Evolutionary conservation across 1,140 invertebrate species (phyloP), one percentile per base, ranked within the genome.

Genomic region (Drosophila sulfurigaster): DNA sequence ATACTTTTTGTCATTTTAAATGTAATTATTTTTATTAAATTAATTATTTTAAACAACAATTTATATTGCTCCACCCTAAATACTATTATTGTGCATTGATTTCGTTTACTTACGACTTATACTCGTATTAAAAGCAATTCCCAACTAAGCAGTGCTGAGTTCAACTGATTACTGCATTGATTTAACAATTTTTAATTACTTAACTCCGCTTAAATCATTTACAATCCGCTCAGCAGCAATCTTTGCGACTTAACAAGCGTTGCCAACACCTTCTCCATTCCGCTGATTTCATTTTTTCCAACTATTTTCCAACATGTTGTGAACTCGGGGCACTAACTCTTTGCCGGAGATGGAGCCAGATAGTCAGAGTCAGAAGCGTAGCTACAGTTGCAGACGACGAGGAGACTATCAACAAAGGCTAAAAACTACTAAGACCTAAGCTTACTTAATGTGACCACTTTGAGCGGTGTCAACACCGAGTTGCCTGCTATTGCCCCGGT

Each of bases 371-470:
- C 73, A 73, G 51, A 25, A 4, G 0, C 20, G 20, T 25, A 65
- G 57, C 11, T 30, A 30, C 2, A 64, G 52, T 49, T 45, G 8
- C 0, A 49, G 45, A 16, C 41, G 58, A 38, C 71, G 65, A 48
- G 41, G 43, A 78, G 78, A 64, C 75, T 64, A 75, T 79, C 71
- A 69, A 58, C 64, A 59, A 66, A 56, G 71, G 80, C 72, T 81
- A 71, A 83, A 80, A 82, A 80, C 78, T 85, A 75, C 66, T 75
- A 89, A 89, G 81, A 89, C 83, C 81, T 89, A 89, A 89, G 85
- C 85, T 89, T 89, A 89, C 78, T 89, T 89, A 89, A 89, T 89
- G 85, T 85, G 75, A 81, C 81, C 85, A 85, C 85, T 89, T 85
- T 79, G 85, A 81, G 72, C 68, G 81, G 75, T 81, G 83, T 80